These are phyloP conservation scores for Agrenia bidenticulata DNA, from an alignment of 2,888 invertebrate species.

Conservation along the genomic window DNA sequence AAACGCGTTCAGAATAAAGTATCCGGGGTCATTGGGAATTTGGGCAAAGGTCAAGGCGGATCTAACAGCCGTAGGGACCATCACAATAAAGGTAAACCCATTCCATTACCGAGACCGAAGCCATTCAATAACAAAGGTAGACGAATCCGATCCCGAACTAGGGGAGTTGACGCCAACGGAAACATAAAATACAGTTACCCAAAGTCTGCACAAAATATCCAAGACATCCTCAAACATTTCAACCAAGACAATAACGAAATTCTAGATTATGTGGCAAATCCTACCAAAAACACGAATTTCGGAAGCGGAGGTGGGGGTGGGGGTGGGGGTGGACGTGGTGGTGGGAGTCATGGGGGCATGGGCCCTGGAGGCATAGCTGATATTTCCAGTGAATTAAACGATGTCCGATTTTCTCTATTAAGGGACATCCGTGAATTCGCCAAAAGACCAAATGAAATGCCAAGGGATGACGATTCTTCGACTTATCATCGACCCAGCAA, in stretches of 20 bases:
- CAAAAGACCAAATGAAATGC: conserved; percentile 35
- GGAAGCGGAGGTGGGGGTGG: not conserved
- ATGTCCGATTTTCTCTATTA: conserved; percentile 48
- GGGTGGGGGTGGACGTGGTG: not conserved
- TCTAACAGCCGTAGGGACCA: not conserved
- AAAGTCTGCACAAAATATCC: conserved; percentile 52
- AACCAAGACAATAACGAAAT: conserved; percentile 34
- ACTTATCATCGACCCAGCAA: not conserved
- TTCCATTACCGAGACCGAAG: conserved; percentile 25
- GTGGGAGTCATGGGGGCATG: not conserved
- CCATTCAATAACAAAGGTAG: not conserved
- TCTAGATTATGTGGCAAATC: conserved; percentile 29
- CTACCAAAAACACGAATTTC: conserved; percentile 9
- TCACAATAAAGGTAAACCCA: conserved; percentile 18
- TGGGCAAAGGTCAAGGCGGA: not conserved
- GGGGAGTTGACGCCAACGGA: not conserved
- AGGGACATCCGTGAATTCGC: conserved; percentile 52
- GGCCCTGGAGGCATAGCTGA: conserved; percentile 22
- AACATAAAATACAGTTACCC: conserved; percentile 46
- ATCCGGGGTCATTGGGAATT: conserved; percentile 8
- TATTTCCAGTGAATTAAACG: conserved; percentile 49
- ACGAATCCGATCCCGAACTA: not conserved
- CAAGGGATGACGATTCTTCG: not conserved
- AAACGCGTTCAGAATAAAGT: conserved; percentile 4
- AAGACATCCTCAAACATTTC: conserved; percentile 51